Base-by-base conservation (phyloP, 2,113 vertebrate species). In the Hydrolagus affinis region DNA sequence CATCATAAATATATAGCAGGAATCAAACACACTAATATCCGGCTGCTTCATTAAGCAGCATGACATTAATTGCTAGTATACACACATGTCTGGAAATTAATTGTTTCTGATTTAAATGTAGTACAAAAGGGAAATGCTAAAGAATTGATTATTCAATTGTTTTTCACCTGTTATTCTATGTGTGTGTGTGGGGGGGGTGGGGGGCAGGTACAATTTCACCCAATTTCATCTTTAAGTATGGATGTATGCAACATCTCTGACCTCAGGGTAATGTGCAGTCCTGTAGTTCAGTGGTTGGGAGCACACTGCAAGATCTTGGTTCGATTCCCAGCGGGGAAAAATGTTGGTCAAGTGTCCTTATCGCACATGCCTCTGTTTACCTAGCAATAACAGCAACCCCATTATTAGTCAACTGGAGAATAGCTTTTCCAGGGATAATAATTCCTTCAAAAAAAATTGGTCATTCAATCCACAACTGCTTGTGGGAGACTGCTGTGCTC, bases 1-100 rank as follows among this genome's bases (percentile, higher is more conserved):
- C 78, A 17, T 66, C 62, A 83, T 21, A 15, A 57, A 80, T 59
- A 80, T 23, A 64, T 60, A 30, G 60, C 28, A 15, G 11, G 62
- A 25, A 66, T 21, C 9, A 66, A 83, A 64, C 77, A 66, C 60
- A 83, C 28, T 25, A 83, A 32, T 62, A 68, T 83, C 78, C 78
- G 66, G 78, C 78, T 83, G 60, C 62, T 83, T 32, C 66, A 68
- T 83, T 66, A 83, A 66, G 28, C 11, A 62, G 59, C 60, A 83
- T 32, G 60, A 32, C 25, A 28, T 62, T 83, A 83, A 83, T 30
- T 10, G 25, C 60, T 17, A 11, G 28, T 17, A 83, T 19, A 28
- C 32, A 83, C 64, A 83, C 19, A 68, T 83, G 15, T 66, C 78
- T n/a, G 62, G 66, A 25, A 68, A 83, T 68, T 83, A 83, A 83